A percentile compares a stretch with the other conserved stretches of the same genome.
Evolutionary conservation across 2,797 vertebrate species (phyloP).

Genomic region (Anguilla obscura): DNA sequence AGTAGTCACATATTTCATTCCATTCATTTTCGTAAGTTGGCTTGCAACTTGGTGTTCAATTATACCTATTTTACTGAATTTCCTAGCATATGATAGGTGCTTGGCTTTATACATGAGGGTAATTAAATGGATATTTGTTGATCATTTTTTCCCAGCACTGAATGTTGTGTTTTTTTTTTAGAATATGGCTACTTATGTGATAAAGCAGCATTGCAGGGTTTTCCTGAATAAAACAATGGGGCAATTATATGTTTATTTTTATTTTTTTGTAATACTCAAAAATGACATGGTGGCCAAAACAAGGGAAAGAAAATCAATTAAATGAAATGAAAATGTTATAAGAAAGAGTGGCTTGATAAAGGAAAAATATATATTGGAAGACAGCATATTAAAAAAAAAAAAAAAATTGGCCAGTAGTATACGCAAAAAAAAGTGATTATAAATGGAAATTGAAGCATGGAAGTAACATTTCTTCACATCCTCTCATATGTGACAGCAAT

Average conservation of each 20-base stretch:
- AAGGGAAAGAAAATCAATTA: neutral
- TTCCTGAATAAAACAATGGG: neutral
- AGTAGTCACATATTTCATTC: neutral
- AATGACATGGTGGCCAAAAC: neutral
- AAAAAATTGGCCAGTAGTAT: neutral
- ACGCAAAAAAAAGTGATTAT: neutral
- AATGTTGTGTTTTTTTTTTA: neutral
- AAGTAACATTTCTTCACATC: neutral
- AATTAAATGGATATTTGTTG: neutral
- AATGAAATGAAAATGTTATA: neutral
- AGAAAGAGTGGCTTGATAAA: neutral
- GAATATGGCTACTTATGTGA: neutral
- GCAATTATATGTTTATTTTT: neutral
- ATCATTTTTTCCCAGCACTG: neutral
- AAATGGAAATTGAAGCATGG: neutral
- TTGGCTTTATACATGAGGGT: neutral
- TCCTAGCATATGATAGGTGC: neutral
- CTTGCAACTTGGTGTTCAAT: neutral
- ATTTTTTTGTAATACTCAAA: neutral
- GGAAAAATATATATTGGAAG: neutral
- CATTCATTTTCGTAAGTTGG: neutral
- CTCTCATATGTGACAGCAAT: neutral
- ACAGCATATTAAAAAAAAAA: neutral
- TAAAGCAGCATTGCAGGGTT: neutral
- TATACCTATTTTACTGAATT: neutral